Percentiles rank a stretch among this genome's conserved stretches.
Conservation (phyloP, 1,140 invertebrate genomes). For the Sinella curviseta region DNA sequence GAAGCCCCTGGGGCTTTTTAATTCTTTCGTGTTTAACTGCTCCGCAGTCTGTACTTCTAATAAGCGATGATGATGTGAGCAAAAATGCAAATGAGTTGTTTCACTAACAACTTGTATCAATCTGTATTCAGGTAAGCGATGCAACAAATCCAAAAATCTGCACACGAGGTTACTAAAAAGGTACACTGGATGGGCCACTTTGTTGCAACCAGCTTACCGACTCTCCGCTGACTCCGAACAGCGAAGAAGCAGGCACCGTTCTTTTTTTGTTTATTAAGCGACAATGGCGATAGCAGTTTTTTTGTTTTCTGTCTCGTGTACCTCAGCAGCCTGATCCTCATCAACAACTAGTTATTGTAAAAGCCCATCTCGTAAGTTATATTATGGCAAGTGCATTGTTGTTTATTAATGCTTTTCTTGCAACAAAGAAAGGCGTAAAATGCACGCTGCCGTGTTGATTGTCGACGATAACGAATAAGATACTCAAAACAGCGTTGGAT, state of each 20-base stretch:
- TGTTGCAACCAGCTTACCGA: neutral
- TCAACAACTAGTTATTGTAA: conserved; percentile 16
- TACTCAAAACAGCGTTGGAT: neutral
- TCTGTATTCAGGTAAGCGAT: neutral
- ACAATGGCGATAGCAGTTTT: neutral
- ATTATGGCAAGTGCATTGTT: neutral
- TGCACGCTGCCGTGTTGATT: neutral
- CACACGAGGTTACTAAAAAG: neutral
- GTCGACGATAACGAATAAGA: neutral
- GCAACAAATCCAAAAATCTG: too few species aligned
- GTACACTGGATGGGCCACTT: conserved; percentile 16
- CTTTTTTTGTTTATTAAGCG: neutral
- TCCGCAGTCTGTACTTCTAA: neutral
- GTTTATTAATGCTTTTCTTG: neutral
- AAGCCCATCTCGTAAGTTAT: neutral
- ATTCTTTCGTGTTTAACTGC: neutral
- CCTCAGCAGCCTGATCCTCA: neutral
- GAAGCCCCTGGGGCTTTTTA: neutral
- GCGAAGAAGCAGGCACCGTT: neutral
- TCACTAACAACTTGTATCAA: neutral
- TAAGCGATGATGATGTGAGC: neutral
- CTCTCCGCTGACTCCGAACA: neutral
- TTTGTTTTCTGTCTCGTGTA: neutral
- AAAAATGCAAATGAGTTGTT: conserved; percentile 7
- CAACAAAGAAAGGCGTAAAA: neutral